Conservation (phyloP, 2,888 invertebrate genomes). For the Lasioglossum lativentre region DNA sequence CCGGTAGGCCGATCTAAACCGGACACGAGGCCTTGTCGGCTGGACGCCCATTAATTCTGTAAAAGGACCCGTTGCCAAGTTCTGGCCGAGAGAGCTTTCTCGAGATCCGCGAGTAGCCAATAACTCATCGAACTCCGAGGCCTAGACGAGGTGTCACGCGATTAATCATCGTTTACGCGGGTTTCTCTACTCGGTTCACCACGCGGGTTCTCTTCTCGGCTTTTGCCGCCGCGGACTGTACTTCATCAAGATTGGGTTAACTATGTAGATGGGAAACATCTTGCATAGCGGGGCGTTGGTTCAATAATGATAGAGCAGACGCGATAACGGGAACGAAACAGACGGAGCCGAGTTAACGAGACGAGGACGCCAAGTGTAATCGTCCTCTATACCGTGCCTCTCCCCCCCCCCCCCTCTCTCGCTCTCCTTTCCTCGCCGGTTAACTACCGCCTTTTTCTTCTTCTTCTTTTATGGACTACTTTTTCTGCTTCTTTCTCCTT, state of each 20-base stretch:
- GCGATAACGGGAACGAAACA: conserved; percentile 62
- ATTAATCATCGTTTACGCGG: conserved; percentile 27
- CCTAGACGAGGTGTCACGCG: not conserved
- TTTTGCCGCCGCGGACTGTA: conserved; percentile 39
- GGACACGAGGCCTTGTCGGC: conserved; percentile 4
- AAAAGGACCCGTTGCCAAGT: conserved; percentile 11
- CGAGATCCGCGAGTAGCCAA: conserved; percentile 11
- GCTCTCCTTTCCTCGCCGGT: not conserved
- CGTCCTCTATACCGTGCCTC: conserved; percentile 22
- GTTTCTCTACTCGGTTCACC: conserved; percentile 11
- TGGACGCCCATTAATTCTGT: conserved; percentile 34
- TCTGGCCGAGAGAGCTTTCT: conserved; percentile 18
- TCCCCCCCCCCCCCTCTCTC: too few relatives aligned
- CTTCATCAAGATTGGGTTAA: conserved; percentile 60
- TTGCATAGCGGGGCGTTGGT: conserved; percentile 62
- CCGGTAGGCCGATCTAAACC: not conserved
- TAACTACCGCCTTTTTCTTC: not conserved
- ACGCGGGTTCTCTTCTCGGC: not conserved
- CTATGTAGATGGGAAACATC: conserved; percentile 63
- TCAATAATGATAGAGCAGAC: conserved; percentile 67
- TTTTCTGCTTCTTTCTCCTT: not conserved
- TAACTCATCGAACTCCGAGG: conserved; percentile 19
- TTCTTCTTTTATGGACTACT: not conserved
- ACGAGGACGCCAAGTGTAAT: conserved; percentile 18
- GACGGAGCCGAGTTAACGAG: conserved; percentile 42